These are phyloP conservation scores for Aleadryas rufinucha DNA, from an alignment of 2,113 vertebrate species.

Conservation along the genomic window DNA sequence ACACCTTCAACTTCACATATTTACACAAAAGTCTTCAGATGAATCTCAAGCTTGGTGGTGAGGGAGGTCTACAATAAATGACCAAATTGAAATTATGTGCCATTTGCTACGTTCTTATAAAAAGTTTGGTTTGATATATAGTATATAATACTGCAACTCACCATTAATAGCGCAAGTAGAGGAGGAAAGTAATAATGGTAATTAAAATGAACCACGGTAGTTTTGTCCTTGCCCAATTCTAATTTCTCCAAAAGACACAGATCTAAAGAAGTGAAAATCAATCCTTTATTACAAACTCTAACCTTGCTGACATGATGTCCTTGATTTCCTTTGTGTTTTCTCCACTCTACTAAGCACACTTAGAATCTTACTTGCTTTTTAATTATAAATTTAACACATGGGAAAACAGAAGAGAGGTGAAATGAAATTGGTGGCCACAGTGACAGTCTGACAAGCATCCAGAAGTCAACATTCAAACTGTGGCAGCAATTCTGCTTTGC, in stretches of 20 bases:
- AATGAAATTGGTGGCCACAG: neutral
- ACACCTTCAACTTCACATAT: neutral
- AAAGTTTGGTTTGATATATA: neutral
- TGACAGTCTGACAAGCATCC: neutral
- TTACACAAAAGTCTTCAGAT: neutral
- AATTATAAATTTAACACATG: neutral
- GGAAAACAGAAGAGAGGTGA: neutral
- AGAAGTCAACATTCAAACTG: neutral
- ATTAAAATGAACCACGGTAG: neutral
- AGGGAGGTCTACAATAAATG: neutral
- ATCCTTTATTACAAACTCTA: neutral
- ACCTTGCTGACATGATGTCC: neutral
- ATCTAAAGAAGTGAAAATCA: neutral
- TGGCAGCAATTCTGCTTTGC: neutral
- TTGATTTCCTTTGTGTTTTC: neutral
- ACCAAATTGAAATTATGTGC: neutral
- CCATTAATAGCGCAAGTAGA: neutral
- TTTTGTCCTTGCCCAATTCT: neutral
- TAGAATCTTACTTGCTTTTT: neutral
- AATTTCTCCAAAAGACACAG: neutral
- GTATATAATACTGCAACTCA: neutral
- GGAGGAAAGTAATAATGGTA: neutral
- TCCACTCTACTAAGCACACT: neutral
- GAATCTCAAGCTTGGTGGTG: neutral
- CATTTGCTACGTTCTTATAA: neutral